phyloP scores from a whole-genome alignment of 2,888 invertebrate species.

The Notodonta dromedarius region DNA sequence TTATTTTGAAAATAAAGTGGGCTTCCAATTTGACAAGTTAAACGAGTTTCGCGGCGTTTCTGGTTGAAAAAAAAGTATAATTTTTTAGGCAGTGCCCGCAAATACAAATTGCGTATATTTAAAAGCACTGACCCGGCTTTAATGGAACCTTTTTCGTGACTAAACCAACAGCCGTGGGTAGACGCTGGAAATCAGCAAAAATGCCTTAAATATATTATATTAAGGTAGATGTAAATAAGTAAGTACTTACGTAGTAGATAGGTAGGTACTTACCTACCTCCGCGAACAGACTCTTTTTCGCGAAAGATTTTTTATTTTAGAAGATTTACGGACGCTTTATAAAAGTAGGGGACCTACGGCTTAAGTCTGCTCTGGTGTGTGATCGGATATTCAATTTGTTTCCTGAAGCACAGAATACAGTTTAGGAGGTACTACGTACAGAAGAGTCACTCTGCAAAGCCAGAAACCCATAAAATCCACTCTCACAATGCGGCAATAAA shows the following conservation, averaged over 20 bases:
- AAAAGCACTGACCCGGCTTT: neutral
- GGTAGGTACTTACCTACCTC: too few species aligned
- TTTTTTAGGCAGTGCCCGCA: conserved; percentile 2
- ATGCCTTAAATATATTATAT: too few species aligned
- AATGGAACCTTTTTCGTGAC: neutral
- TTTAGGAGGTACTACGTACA: too few species aligned
- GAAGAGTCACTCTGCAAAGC: too few species aligned
- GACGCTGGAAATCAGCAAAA: neutral
- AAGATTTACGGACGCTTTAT: neutral
- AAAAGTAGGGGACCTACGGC: neutral
- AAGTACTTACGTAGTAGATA: too few species aligned
- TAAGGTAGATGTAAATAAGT: too few species aligned
- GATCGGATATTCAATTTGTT: neutral
- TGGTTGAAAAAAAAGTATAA: neutral
- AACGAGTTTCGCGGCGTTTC: conserved; percentile 12
- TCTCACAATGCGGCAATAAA: too few species aligned
- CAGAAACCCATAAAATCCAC: too few species aligned
- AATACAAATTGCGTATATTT: neutral
- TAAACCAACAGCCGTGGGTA: neutral
- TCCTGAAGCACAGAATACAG: too few species aligned
- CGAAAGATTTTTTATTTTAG: neutral
- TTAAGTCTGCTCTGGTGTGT: neutral
- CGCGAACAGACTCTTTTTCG: too few species aligned
- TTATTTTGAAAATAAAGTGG: conserved; percentile 19
- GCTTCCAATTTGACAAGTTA: conserved; percentile 17